phyloP scores from a whole-genome alignment of 2,888 invertebrate genomes.

The Miltochrista miniata region DNA sequence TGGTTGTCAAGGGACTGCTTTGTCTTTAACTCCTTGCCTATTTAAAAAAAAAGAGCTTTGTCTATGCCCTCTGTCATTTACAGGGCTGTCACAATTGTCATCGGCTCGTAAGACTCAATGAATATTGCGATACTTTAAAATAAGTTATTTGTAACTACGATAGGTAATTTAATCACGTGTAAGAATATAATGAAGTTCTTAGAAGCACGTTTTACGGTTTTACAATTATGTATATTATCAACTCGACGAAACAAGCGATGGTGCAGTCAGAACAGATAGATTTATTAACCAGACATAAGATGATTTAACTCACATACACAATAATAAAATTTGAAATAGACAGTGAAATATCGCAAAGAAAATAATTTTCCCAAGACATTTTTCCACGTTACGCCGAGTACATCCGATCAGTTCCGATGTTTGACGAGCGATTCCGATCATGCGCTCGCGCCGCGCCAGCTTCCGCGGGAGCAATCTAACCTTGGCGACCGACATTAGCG shows the following conservation, averaged over 20 bases:
- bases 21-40: too few relatives aligned
- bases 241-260: neutral
- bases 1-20: too few relatives aligned
- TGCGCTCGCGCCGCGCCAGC: conserved; percentile 21
- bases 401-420: conserved; percentile 33
- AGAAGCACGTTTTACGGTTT: conserved; percentile 1
- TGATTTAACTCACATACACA: conserved; percentile 3
- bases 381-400: conserved; percentile 23
- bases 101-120: too few relatives aligned
- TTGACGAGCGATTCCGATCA: conserved; percentile 31
- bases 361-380: conserved; percentile 15
- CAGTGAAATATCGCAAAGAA: conserved; percentile 14
- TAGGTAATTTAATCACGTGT: neutral
- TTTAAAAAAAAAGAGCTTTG: too few relatives aligned
- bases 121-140: too few relatives aligned
- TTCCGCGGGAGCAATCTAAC: conserved; percentile 48
- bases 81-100: too few relatives aligned
- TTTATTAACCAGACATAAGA: conserved; percentile 1
- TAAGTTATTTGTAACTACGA: neutral
- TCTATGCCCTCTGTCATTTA: too few relatives aligned
- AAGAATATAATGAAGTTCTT: neutral
- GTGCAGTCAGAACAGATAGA: conserved; percentile 9
- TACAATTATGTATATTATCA: too few relatives aligned
- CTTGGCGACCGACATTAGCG: conserved; percentile 48
- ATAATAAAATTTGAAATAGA: conserved; percentile 7